These are phyloP conservation scores for Bilobella aurantiaca DNA, from an alignment of 1,140 invertebrate genomes.

Conservation along the genomic window DNA sequence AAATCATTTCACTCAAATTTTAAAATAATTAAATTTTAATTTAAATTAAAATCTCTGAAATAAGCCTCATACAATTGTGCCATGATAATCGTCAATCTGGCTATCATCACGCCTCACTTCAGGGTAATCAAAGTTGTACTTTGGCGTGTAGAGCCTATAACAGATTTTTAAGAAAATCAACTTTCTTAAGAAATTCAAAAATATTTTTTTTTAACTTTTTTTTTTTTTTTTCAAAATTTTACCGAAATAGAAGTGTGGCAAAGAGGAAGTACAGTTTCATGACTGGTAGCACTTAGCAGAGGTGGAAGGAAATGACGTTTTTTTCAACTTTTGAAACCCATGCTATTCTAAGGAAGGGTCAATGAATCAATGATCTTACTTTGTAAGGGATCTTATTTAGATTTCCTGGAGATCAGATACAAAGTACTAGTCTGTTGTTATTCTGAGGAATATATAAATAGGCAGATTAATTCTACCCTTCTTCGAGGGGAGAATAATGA, in stretches of 20 bases:
- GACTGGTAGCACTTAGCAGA: too few species aligned
- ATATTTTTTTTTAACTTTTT: too few species aligned
- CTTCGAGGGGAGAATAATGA: not conserved
- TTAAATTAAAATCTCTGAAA: not conserved
- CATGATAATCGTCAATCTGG: slow-evolving; percentile 68
- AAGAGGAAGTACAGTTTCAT: not conserved
- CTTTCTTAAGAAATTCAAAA: too few species aligned
- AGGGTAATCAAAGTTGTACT: slow-evolving; percentile 53
- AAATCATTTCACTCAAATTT: not conserved
- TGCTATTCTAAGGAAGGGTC: too few species aligned
- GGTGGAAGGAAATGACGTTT: too few species aligned
- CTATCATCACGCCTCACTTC: slow-evolving; percentile 61
- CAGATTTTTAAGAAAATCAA: not conserved
- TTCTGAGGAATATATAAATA: too few species aligned
- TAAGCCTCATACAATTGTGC: slow-evolving; percentile 54
- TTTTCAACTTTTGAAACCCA: too few species aligned
- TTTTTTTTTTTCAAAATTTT: too few species aligned
- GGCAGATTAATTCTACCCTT: not conserved
- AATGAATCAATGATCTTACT: too few species aligned
- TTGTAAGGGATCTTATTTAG: too few species aligned
- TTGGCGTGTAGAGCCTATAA: not conserved
- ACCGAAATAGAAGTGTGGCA: not conserved
- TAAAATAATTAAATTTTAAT: slow-evolving; percentile 3
- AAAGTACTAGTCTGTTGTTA: too few species aligned
- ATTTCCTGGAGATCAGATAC: too few species aligned